Evolutionary conservation across 2,888 invertebrate genomes (phyloP), one percentile per base, ranked within the genome.

Genomic region (Aplocera efformata): DNA sequence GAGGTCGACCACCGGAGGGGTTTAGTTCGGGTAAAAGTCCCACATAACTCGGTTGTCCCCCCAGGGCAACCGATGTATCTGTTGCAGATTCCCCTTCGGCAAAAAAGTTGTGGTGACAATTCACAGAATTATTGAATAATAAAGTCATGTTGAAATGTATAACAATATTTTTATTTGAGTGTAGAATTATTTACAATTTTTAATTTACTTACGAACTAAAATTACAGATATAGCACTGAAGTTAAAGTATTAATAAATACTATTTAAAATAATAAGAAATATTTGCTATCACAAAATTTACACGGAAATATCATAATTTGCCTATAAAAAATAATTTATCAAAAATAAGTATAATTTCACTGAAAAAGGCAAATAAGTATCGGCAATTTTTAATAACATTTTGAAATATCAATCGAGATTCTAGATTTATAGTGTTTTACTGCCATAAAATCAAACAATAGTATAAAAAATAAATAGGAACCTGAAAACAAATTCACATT

Each of bases 121-220:
- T n/a, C n/a, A n/a, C n/a, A n/a, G n/a, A n/a, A n/a, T n/a, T n/a
- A n/a, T 8, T 17, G 2, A 34, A 30, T 8, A 39, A 37, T 30
- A 31, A 43, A 39, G 24, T 6, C 10, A 32, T 20, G 4, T 25
- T 33, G 28, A 25, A 35, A 43, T 61, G 55, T 64, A 62, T 75
- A 77, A 77, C 74, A 77, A 70, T 48, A 40, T 50, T 51, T 66
- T 61, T 54, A 67, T 68, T 71, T 68, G 62, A 64, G 59, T 64
- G 39, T 53, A 54, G 55, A 60, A 63, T 60, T 40, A 51, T 54
- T 62, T 61, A 60, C 42, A 56, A 68, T 67, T 67, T 62, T 65
- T 64, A 55, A 56, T 59, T 53, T 47, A 44, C 51, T 50, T 62
- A 56, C 49, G 56, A 56, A 58, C 37, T 56, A 57, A 60, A 63